A percentile compares a stretch with the other conserved stretches of the same genome.
Evolutionary conservation across 2,888 invertebrate species (phyloP).

Genomic region (Pandemis corylana): DNA sequence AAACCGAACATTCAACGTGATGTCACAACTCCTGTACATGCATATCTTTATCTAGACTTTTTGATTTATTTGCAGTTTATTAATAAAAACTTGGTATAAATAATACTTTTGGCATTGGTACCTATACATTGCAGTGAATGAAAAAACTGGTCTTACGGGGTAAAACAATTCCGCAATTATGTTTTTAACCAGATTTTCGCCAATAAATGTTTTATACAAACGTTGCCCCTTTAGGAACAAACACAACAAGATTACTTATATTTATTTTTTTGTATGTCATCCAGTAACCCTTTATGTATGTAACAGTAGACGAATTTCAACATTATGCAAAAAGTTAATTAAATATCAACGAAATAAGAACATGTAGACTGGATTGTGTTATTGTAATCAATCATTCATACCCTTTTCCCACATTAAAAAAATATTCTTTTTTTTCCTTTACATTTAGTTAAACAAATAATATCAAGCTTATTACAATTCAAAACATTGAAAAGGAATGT

Average conservation of each 20-base stretch:
- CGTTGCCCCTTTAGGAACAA: not conserved
- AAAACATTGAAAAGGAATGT: slow-evolving; percentile 51
- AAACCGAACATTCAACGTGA: no score
- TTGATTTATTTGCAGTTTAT: not conserved
- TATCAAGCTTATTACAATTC: slow-evolving; percentile 25
- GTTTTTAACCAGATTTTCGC: not conserved
- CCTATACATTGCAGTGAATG: not conserved
- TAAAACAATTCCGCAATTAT: not conserved
- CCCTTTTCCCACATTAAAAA: not conserved
- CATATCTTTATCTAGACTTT: not conserved
- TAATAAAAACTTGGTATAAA: not conserved
- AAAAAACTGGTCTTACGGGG: not conserved
- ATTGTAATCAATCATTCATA: slow-evolving; percentile 9
- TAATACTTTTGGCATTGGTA: not conserved
- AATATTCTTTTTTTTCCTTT: slow-evolving; percentile 1
- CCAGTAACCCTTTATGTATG: no score
- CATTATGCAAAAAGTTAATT: not conserved
- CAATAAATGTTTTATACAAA: not conserved
- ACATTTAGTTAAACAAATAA: slow-evolving; percentile 8
- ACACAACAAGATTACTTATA: no score
- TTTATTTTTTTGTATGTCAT: no score
- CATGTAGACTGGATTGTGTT: not conserved
- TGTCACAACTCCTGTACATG: no score
- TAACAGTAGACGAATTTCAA: no score
- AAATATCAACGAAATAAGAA: not conserved